phyloP scores from a whole-genome alignment of 2,888 invertebrate genomes.

The Dorcus parallelipipedus region DNA sequence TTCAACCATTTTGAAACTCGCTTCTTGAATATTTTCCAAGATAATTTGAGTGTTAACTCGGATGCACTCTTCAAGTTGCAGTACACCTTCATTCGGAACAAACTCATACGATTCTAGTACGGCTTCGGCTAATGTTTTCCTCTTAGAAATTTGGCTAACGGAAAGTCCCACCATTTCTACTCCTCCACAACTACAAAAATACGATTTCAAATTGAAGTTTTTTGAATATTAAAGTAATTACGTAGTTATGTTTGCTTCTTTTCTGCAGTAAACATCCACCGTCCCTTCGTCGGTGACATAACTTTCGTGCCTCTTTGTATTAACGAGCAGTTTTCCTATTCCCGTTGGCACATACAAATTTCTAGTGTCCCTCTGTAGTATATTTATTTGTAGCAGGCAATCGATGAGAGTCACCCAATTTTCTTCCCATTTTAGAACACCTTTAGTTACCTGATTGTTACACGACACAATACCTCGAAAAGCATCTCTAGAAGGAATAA shows the following conservation, averaged over 20 bases:
- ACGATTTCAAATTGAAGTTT: too few species aligned
- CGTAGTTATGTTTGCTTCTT: too few species aligned
- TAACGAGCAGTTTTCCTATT: conserved; percentile 21
- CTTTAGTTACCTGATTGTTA: conserved; percentile 43
- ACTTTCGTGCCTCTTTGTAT: conserved; percentile 18
- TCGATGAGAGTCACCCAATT: conserved; percentile 90
- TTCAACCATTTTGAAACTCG: conserved; percentile 62
- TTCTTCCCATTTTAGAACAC: conserved; percentile 65
- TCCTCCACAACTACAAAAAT: conserved; percentile 31
- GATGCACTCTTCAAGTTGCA: conserved; percentile 45
- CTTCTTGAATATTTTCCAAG: conserved; percentile 64
- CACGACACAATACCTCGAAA: conserved; percentile 29
- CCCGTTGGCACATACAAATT: conserved; percentile 66
- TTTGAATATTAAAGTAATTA: too few species aligned
- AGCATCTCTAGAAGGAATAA: conserved; percentile 24
- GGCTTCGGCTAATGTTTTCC: conserved; percentile 66
- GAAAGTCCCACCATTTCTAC: conserved; percentile 74
- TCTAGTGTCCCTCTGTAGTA: conserved; percentile 64
- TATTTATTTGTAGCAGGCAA: conserved; percentile 80
- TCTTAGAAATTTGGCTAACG: conserved; percentile 70
- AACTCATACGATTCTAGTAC: conserved; percentile 75
- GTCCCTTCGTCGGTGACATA: too few species aligned
- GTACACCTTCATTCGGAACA: conserved; percentile 54
- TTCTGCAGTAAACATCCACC: too few species aligned
- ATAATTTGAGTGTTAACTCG: conserved; percentile 66